phyloP scores from a whole-genome alignment of 2,888 invertebrate genomes.

The Tiliacea citrago region DNA sequence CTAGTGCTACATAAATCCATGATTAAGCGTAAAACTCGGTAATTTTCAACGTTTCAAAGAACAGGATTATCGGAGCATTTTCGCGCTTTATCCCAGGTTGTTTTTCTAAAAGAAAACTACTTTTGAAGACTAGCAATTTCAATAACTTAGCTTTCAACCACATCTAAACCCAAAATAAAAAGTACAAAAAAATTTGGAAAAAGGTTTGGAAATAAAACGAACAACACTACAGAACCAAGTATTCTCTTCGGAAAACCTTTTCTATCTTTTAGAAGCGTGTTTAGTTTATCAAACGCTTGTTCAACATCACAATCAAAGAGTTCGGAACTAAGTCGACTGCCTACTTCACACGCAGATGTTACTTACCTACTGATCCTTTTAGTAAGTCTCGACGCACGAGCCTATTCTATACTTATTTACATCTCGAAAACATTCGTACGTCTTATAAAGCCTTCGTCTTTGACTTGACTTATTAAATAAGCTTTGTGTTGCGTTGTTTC shows the following conservation, averaged over 20 bases:
- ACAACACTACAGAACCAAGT: not conserved
- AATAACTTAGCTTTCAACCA: not conserved
- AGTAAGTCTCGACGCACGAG: slow-evolving; percentile 38
- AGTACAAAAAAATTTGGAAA: not conserved
- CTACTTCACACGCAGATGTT: slow-evolving; percentile 36
- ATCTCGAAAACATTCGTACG: slow-evolving; percentile 28
- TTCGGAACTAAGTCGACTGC: slow-evolving; percentile 24
- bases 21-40: not conserved
- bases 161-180: not conserved
- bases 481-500: slow-evolving; percentile 48
- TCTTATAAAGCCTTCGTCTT: slow-evolving; percentile 31
- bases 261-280: not conserved
- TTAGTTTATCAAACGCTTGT: slow-evolving; percentile 16
- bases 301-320: slow-evolving; percentile 40
- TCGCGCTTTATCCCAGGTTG: not conserved
- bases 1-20: not conserved
- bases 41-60: not conserved
- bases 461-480: slow-evolving; percentile 48
- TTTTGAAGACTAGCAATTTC: not conserved
- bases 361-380: slow-evolving; percentile 27
- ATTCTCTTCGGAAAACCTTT: not conserved
- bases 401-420: slow-evolving; percentile 1
- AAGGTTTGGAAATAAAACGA: not conserved
- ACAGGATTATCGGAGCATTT: not conserved
- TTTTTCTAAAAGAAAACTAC: not conserved